Base-by-base conservation (phyloP, 2,113 vertebrate species). In the Donacobius atricapilla region DNA sequence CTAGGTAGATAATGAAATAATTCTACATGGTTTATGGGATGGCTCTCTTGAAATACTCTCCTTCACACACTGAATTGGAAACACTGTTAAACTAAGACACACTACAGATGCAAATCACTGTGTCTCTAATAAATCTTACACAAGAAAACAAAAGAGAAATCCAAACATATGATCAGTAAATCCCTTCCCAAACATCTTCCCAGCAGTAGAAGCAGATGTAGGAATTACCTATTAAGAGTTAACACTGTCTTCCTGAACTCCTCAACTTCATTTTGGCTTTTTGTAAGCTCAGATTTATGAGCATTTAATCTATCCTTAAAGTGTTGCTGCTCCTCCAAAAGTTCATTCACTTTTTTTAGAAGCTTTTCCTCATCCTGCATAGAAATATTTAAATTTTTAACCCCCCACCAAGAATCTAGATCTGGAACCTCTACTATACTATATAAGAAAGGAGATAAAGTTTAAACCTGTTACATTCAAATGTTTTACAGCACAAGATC, bases 341-440 rank as follows among this genome's bases (percentile, higher is more conserved):
- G 90, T 61, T 98, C 97, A 35, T 99, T 97, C 65, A 99, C 98
- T 1, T 51, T 89, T 35, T 84, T 85, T 68, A 99, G 95, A 90
- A 98, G 96, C 19, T 94, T 94, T 17, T 98, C 96, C 82, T 99
- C 98, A 24, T 98, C 98, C 99, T 99, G 94, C 40, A 81, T 56
- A 45, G 31, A 96, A 96, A 94, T 21, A 83, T 73, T 80, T 31
- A 50, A 11, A 64, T 73, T 85, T 83, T 93, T 83, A 85, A 76
- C 16, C 2, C 54, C 70, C 28, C 39, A 76, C 6, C 9, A 77
- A 47, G 40, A 83, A 71, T 35, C 10, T 66, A 37, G 10, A 66
- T 51, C 58, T 22, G 8, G 7, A 94, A 75, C 6, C 7, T 82
- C 48, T 50, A 37, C 10, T 30, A 71, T 12, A 68, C 18, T n/a